A percentile compares a stretch with the other conserved stretches of the same genome.
phyloP scores from a whole-genome alignment of 2,888 invertebrate species.

The Callyntrura sp. region DNA sequence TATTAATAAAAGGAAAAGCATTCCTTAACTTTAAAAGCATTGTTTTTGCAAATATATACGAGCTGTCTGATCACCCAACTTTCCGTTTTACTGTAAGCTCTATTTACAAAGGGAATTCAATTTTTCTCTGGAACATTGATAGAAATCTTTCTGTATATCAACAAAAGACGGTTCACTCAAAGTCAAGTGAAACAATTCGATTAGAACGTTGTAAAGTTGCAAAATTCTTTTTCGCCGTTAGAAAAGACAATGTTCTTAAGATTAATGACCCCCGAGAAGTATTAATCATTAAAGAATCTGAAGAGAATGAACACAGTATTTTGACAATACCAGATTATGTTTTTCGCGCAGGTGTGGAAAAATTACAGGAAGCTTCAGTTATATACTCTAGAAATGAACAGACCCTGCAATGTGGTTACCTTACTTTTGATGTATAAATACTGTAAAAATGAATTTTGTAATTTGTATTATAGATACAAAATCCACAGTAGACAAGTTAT shows the following conservation, averaged over 20 bases:
- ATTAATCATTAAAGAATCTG: slow-evolving; percentile 70
- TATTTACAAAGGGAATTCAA: slow-evolving; percentile 46
- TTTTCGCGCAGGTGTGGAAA: slow-evolving; percentile 69
- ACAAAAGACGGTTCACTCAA: background rate
- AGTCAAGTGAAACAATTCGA: background rate
- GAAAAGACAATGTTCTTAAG: slow-evolving; percentile 51
- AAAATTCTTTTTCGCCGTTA: slow-evolving; percentile 79
- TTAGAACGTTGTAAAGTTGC: slow-evolving; percentile 76
- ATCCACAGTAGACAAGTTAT: background rate
- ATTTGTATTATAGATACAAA: background rate
- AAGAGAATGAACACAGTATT: slow-evolving; percentile 69
- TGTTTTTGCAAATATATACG: slow-evolving; percentile 81
- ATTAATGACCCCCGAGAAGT: slow-evolving; percentile 70
- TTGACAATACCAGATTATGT: slow-evolving; percentile 80
- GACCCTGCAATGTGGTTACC: slow-evolving; percentile 81
- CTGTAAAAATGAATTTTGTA: background rate
- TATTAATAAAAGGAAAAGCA: slow-evolving; percentile 29
- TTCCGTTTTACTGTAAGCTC: slow-evolving; percentile 80
- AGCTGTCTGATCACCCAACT: slow-evolving; percentile 79
- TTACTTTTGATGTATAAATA: slow-evolving; percentile 61
- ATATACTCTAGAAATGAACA: slow-evolving; percentile 70
- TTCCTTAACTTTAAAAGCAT: slow-evolving; percentile 79
- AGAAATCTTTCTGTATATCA: slow-evolving; percentile 76
- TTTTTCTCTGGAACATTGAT: slow-evolving; percentile 83
- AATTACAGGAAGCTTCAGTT: slow-evolving; percentile 61